phyloP scores from a whole-genome alignment of 2,113 vertebrate genomes.

The Hystrix brachyura region DNA sequence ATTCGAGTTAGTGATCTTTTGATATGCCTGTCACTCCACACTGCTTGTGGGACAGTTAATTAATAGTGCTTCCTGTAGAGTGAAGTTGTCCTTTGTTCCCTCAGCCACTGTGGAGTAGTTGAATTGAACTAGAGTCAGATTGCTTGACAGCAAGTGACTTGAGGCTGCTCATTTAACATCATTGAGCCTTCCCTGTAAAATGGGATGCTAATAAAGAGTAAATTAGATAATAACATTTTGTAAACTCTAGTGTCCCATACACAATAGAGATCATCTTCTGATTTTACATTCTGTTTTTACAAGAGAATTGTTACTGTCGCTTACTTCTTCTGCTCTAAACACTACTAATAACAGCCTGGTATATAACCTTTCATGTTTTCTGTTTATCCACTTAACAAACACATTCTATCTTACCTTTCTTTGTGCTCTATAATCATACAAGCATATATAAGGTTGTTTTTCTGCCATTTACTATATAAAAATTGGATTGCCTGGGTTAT shows the following conservation, averaged over 20 bases:
- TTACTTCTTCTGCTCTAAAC: neutral
- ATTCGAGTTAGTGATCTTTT: too few relatives aligned
- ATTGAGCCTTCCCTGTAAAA: neutral
- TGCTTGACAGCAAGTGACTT: neutral
- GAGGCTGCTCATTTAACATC: neutral
- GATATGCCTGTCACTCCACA: fast-evolving
- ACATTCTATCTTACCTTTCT: fast-evolving
- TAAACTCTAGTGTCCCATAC: fast-evolving
- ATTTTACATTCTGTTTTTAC: neutral
- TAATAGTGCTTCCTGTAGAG: neutral
- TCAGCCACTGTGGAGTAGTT: neutral
- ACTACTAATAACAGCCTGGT: neutral
- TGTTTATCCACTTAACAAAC: fast-evolving
- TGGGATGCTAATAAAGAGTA: neutral
- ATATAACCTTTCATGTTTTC: neutral
- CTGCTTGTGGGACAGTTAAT: too few relatives aligned
- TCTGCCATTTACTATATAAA: neutral
- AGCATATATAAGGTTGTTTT: too few relatives aligned
- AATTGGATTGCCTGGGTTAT: neutral
- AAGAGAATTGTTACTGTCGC: neutral
- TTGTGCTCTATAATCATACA: fast-evolving
- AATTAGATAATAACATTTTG: fast-evolving
- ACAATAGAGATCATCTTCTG: fast-evolving
- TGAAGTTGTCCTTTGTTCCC: neutral
- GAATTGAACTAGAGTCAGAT: neutral